Evolutionary conservation across 2,888 invertebrate species (phyloP), one percentile per base, ranked within the genome.

Genomic region (Euplagia quadripunctaria): DNA sequence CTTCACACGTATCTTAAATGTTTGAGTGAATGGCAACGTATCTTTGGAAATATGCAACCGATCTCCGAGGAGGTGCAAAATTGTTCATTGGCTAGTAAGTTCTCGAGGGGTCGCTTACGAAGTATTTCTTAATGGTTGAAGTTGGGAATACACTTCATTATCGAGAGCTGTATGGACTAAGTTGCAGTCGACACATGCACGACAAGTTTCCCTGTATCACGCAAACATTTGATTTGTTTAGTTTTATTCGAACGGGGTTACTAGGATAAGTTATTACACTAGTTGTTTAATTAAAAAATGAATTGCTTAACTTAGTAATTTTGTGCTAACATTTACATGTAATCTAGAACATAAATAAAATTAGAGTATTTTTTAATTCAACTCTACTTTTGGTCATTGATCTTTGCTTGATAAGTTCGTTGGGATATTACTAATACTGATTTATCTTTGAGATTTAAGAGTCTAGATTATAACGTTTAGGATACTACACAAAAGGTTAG

Each of bases 81-180:
- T 71, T 61, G 61, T 43, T 64, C 68, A 31, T 16, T 64, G 68
- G 68, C 69, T 69, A 79, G 73, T 68, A 69, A 81, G 70, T 82
- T 77, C 79, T 79, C 75, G 79, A 72, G 80, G 72, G 79, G 77
- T 79, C 76, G 85, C 72, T 80, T 74, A 69, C 80, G 78, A 84
- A 87, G 85, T 87, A 86, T 87, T 83, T 78, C 83, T 79, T 90
- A 89, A 90, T 90, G 88, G 88, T 79, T 77, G 75, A 86, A 89
- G 83, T 88, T 87, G 70, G 70, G 77, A 69, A 73, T 65, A 85
- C 82, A 83, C 84, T 86, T 87, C 86, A 89, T 89, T 90, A 89
- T 88, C 86, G 84, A 80, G 68, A 64, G 51, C 67, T 66, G 71
- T 79, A 79, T 82, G 67, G 74, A 82, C 73, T 74, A 72, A 81